Base-by-base conservation (phyloP, 2,888 invertebrate genomes). In the Lycaena phlaeas region DNA sequence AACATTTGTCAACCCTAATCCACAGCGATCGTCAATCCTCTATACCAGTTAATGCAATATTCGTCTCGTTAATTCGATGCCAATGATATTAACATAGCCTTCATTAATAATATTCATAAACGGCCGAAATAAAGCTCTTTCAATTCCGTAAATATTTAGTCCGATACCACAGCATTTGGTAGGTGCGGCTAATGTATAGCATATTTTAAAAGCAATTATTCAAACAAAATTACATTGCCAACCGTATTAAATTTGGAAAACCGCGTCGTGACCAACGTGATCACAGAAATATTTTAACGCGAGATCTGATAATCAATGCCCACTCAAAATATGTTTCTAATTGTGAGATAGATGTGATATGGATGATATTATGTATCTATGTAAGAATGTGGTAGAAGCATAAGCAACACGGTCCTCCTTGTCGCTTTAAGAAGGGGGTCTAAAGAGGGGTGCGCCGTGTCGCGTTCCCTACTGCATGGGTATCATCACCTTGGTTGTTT, bases 201-300 rank as follows among this genome's bases (percentile, higher is more conserved):
- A 34, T 18, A 34, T 38, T 34, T 34, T 34, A 27, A 38, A 27
- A 15, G 30, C 37, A 40, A 37, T 43, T 27, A 40, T 37, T 40
- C 30, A 44, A 41, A 44, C 37, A 38, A 44, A 41, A 29, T 29
- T 27, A 14, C 29, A 36, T 34, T 38, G 14, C 26, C 15, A 17
- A 17, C 34, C 27, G 7, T 22, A 36, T 40, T 41, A 37, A 40
- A 41, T 44, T 34, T 36, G 40, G 40, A 15, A 31, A 39, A 7
- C 14, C 10, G 14, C 14, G 31, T 40, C 40, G 40, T 40, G 39
- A 40, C 31, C 11, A 27, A 27, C 25, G 36, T 25, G 26, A 36
- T 25, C 36, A n/a, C 25, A 25, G 11, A 30, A 31, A 26, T 14
- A 40, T 31, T 40, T 31, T 40, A 40, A 40, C 26, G 25, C 4